Evolutionary conservation across 2,113 vertebrate species (phyloP), one percentile per base, ranked within the genome.

Genomic region (Spea bombifrons): DNA sequence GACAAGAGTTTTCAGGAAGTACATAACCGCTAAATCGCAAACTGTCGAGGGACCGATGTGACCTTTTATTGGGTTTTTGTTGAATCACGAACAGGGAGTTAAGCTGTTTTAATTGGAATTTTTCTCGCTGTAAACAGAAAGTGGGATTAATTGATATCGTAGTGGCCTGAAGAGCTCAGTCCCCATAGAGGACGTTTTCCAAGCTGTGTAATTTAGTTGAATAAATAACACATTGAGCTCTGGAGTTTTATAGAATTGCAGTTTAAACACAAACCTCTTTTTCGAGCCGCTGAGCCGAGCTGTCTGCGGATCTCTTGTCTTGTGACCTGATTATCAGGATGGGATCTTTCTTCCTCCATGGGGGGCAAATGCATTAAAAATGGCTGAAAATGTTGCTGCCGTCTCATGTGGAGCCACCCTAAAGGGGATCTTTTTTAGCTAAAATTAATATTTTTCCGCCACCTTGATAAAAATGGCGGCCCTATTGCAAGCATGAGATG

Each of bases 121-220:
- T 65, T 30, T 45, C 12, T 53, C 8, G 69, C 69, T 79, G 69
- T 65, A 79, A 79, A 79, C 73, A 79, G 76, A 79, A 61, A 66
- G 76, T 73, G 69, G 59, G 49, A 72, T 79, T 79, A 79, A 79
- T 66, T 79, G 69, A 79, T 79, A 73, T 63, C 61, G 73, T 69
- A 66, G 30, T 73, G 72, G 76, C 71, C 64, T 79, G 53, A 79
- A 73, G 61, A 79, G 76, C 76, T 66, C 13, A 10, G 43, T 73
- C 76, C 70, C 76, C 30, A 16, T 65, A 71, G 76, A 72, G 61
- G 52, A 53, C 55, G 15, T 71, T 78, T 78, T 47, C 57, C 10
- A 12, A 52, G 48, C 55, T 50, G 76, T 17, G 48, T 64, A 64
- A 64, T 64, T 78, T 71, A 50, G 67, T 71, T 70, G 52, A 78